These are phyloP conservation scores for Xylophagus ater DNA, from an alignment of 2,888 invertebrate genomes.

Conservation along the genomic window DNA sequence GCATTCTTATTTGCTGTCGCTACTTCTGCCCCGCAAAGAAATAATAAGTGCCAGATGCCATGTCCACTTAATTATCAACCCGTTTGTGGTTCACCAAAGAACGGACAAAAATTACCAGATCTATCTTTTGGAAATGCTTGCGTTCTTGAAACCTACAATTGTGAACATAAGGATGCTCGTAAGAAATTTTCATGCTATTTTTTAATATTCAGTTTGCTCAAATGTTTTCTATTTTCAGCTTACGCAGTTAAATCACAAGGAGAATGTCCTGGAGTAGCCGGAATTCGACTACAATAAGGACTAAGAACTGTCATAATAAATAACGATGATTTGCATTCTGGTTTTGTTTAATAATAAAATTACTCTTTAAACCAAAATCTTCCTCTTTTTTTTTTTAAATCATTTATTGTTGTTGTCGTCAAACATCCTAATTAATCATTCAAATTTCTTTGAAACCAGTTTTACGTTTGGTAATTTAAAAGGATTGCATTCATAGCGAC, in stretches of 20 bases:
- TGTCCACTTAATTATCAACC: slow-evolving; percentile 30
- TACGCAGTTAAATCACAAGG: slow-evolving; percentile 29
- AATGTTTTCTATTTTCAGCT: slow-evolving; percentile 19
- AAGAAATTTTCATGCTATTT: slow-evolving; percentile 16
- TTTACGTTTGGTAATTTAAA: no score
- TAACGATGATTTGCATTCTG: no score
- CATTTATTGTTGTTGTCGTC: no score
- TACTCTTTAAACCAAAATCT: no score
- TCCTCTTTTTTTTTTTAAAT: no score
- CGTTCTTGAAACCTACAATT: slow-evolving; percentile 34
- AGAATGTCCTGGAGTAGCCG: slow-evolving; percentile 34
- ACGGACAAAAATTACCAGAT: slow-evolving; percentile 12
- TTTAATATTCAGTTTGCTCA: background rate
- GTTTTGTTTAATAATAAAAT: no score
- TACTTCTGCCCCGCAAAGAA: slow-evolving; percentile 1
- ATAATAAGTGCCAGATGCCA: background rate
- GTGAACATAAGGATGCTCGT: slow-evolving; percentile 34
- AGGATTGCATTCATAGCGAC: no score
- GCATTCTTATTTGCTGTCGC: background rate
- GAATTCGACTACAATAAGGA: slow-evolving; percentile 34
- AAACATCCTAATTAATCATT: no score
- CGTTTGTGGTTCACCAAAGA: slow-evolving; percentile 24
- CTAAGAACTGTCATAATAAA: no score
- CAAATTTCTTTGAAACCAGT: no score
- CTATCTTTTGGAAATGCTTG: slow-evolving; percentile 34